Evolutionary conservation across 1,140 invertebrate species (phyloP), one percentile per base, ranked within the genome.

Genomic region (Megalopta genalis): DNA sequence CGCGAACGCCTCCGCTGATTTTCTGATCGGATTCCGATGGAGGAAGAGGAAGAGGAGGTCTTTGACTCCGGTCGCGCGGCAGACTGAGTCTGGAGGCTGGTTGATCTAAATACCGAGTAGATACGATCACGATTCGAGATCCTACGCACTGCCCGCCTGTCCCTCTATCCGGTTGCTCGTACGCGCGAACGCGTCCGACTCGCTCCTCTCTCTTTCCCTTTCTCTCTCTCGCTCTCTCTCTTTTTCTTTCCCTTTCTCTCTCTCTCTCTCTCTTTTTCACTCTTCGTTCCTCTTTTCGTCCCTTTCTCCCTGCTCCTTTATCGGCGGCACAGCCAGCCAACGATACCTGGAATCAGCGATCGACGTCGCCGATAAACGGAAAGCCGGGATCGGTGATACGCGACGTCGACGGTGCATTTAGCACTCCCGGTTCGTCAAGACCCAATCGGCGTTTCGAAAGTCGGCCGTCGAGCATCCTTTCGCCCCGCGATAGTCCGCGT

Each of bases 41-140:
- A 67, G 66, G 65, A 84, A 75, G 57, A 67, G 79, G 49, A 73
- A 77, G 74, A 76, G 73, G 66, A 81, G 84, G 78, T 85, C 60
- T 77, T 85, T 82, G 83, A 85, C 78, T 76, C 72, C 74, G 57
- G 27, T 66, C 72, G 83, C 77, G 62, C 83, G 79, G 70, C 83
- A 78, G 79, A 84, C 74, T 67, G 74, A 77, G 74, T 81, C 84
- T 77, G 83, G 83, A 81, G 78, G 78, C 83, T 85, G 83, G 83
- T 79, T 63, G 79, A 85, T 85, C 83, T 85, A 85, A 85, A 84
- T 85, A 85, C 83, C 78, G 65, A 39, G 79, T 69, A 81, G 78
- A 85, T 85, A 85, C 82, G 79, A 85, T 85, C 79, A 77, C 74
- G 79, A 67, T 59, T 62, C 82, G 49, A 23, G 78, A 85, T 81